A percentile compares a stretch with the other conserved stretches of the same genome.
These are phyloP conservation scores for Dipodomys spectabilis DNA, from an alignment of 2,113 vertebrate species.

Conservation along the genomic window DNA sequence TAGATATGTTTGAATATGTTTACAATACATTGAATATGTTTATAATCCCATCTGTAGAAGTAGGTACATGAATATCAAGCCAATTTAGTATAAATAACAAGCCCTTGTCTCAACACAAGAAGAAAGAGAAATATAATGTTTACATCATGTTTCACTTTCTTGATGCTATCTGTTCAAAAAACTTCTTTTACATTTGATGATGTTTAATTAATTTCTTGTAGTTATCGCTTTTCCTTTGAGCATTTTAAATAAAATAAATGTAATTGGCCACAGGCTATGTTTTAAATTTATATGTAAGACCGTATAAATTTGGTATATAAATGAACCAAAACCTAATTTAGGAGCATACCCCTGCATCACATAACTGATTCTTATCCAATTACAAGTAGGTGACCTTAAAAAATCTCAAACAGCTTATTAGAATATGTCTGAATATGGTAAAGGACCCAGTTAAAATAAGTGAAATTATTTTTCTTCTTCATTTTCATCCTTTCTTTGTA, in stretches of 20 bases:
- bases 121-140: not conserved
- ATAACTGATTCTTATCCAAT: not conserved
- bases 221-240: not conserved
- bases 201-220: not conserved
- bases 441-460: not conserved
- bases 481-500: not conserved
- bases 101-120: too few relatives aligned
- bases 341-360: not conserved
- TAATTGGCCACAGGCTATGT: not conserved
- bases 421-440: too few relatives aligned
- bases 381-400: not conserved
- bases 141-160: slow-evolving; percentile 10
- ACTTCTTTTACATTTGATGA: not conserved
- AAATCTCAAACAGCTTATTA: too few relatives aligned
- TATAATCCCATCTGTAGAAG: too few relatives aligned
- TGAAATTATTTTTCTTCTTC: not conserved
- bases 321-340: not conserved
- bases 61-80: too few relatives aligned
- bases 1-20: too few relatives aligned
- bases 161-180: not conserved
- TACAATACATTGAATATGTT: too few relatives aligned
- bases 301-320: too few relatives aligned
- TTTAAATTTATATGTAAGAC: too few relatives aligned
- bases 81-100: too few relatives aligned
- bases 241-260: not conserved